phyloP scores from a whole-genome alignment of 2,888 invertebrate genomes.

The Prosapia bicincta region DNA sequence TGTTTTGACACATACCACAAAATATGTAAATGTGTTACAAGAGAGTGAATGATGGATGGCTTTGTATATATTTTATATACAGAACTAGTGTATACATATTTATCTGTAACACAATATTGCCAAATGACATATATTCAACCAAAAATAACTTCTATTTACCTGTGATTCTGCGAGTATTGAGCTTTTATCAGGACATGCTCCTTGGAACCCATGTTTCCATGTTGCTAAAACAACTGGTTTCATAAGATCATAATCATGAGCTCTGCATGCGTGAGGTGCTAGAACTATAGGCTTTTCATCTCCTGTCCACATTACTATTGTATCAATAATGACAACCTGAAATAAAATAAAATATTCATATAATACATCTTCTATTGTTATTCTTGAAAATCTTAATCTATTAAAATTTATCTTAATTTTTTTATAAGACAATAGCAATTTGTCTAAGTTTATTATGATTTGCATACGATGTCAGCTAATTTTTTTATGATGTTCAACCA shows the following conservation, averaged over 20 bases:
- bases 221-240: constrained; percentile 90
- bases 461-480: too few species aligned
- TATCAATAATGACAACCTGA: constrained; percentile 88
- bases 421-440: not conserved
- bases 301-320: constrained; percentile 75
- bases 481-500: too few species aligned
- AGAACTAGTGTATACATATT: too few species aligned
- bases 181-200: constrained; percentile 89
- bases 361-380: too few species aligned
- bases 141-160: constrained; percentile 46
- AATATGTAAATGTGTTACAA: too few species aligned
- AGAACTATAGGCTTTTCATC: constrained; percentile 69
- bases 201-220: constrained; percentile 94
- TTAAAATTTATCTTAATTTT: not conserved
- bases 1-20: too few species aligned
- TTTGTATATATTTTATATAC: too few species aligned
- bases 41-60: too few species aligned
- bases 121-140: too few species aligned
- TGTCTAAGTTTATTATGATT: too few species aligned
- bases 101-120: too few species aligned
- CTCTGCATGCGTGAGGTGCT: constrained; percentile 74
- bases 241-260: constrained; percentile 90
- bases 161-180: constrained; percentile 88
- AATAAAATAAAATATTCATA: constrained; percentile 26
- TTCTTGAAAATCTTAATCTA: too few species aligned